phyloP scores from a whole-genome alignment of 30 jellyfish, hydroid and myxozoan genomes.

The Hydractinia symbiolongicarpus region DNA sequence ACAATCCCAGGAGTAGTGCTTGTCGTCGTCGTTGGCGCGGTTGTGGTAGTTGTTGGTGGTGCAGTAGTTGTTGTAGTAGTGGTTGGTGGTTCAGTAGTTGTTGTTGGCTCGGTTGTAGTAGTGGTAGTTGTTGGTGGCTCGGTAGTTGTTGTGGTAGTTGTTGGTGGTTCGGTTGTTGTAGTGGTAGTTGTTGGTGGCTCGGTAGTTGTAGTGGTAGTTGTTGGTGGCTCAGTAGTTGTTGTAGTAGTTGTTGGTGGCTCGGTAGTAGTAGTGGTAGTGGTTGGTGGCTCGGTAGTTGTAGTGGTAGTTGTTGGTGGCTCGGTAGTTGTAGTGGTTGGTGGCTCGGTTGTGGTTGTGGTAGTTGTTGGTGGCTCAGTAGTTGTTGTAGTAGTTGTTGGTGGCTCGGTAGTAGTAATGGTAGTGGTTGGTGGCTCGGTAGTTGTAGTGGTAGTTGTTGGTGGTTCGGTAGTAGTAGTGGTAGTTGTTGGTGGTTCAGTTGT shows the following conservation, averaged over 20 bases:
- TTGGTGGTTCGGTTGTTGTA: neutral
- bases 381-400: neutral
- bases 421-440: neutral
- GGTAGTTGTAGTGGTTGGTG: slow-evolving; percentile 1
- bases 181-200: neutral
- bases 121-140: slow-evolving; percentile 2
- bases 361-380: neutral
- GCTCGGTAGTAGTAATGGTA: neutral
- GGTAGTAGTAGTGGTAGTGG: neutral
- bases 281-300: neutral
- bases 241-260: neutral
- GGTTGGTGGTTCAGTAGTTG: neutral
- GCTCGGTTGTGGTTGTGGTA: too few relatives aligned
- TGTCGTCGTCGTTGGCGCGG: slow-evolving; percentile 1
- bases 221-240: neutral
- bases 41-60: neutral
- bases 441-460: neutral
- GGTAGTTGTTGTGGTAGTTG: slow-evolving; percentile 1
- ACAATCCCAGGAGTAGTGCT: neutral
- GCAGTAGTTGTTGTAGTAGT: neutral
- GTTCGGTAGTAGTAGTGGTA: neutral
- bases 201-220: slow-evolving; percentile 1
- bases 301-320: neutral
- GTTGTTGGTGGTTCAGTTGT: neutral
- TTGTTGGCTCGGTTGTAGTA: neutral